Percentiles rank a stretch among this genome's conserved stretches.
These are phyloP conservation scores for Hemithea aestivaria DNA, from an alignment of 2,888 invertebrate genomes.

Conservation along the genomic window DNA sequence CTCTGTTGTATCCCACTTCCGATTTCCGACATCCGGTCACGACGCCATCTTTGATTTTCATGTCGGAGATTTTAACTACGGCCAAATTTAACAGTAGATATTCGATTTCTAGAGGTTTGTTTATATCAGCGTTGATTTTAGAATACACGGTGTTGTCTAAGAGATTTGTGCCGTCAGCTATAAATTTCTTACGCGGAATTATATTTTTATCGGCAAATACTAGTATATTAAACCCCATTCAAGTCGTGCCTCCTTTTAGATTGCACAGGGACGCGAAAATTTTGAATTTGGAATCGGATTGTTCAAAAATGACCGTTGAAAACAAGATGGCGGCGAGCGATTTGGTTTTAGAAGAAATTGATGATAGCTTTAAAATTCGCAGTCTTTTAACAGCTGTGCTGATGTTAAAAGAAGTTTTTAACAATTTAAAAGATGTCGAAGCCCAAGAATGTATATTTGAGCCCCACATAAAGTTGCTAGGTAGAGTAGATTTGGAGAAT, in stretches of 20 bases:
- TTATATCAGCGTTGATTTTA: conserved; percentile 84
- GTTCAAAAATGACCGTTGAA: conserved; percentile 51
- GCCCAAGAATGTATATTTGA: conserved; percentile 71
- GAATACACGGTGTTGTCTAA: conserved; percentile 91
- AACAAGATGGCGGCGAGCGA: conserved; percentile 77
- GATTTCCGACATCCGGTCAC: conserved; percentile 93
- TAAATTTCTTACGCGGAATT: conserved; percentile 89
- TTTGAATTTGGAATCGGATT: conserved; percentile 78
- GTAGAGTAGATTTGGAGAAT: conserved; percentile 75
- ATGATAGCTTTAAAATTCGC: conserved; percentile 83
- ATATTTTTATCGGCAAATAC: conserved; percentile 85
- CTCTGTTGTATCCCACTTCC: conserved; percentile 91
- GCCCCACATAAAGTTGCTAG: conserved; percentile 76
- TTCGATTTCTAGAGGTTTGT: conserved; percentile 88
- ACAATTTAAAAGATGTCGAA: conserved; percentile 66
- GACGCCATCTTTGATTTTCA: conserved; percentile 91
- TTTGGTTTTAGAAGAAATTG: conserved; percentile 71
- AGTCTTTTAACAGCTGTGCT: conserved; percentile 75
- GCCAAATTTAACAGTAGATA: conserved; percentile 81
- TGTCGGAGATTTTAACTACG: conserved; percentile 86
- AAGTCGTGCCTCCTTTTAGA: conserved; percentile 85
- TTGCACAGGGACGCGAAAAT: conserved; percentile 73
- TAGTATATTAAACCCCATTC: conserved; percentile 76
- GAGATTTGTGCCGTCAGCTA: conserved; percentile 87
- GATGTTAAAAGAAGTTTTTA: conserved; percentile 80